phyloP scores from a whole-genome alignment of 1,140 invertebrate genomes.

The Paraescarpia echinospica region DNA sequence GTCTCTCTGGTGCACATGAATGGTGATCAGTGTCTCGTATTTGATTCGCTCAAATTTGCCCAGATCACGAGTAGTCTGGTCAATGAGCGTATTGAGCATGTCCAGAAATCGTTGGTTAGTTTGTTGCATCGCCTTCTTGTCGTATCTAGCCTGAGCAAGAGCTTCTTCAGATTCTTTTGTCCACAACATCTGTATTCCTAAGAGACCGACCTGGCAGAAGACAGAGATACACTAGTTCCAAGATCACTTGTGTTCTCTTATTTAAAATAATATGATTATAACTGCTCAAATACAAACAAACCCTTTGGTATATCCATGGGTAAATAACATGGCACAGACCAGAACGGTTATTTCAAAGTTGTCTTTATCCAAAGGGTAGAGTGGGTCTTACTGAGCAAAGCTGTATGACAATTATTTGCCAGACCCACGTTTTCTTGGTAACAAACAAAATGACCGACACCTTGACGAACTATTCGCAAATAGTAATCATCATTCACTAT shows the following conservation, averaged over 20 bases:
- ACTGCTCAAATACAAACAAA: neutral
- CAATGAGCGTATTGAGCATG: slow-evolving; percentile 88
- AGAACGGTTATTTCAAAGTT: too few relatives aligned
- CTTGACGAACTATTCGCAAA: too few relatives aligned
- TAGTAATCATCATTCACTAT: too few relatives aligned
- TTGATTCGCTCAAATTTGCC: slow-evolving; percentile 88
- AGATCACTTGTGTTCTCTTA: neutral
- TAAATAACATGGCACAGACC: too few relatives aligned
- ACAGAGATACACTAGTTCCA: neutral
- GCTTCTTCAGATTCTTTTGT: slow-evolving; percentile 89
- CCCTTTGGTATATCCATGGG: too few relatives aligned
- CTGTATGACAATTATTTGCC: too few relatives aligned
- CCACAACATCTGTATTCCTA: slow-evolving; percentile 67
- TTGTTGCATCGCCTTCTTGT: slow-evolving; percentile 92
- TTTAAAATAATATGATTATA: neutral
- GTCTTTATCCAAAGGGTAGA: too few relatives aligned
- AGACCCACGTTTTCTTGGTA: too few relatives aligned
- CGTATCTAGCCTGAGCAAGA: slow-evolving; percentile 81
- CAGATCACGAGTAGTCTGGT: slow-evolving; percentile 91
- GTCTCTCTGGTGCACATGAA: slow-evolving; percentile 95
- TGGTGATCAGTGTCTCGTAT: slow-evolving; percentile 95
- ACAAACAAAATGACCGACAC: too few relatives aligned
- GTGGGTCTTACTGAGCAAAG: too few relatives aligned
- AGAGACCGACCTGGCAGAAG: slow-evolving; percentile 49
- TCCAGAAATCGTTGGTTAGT: slow-evolving; percentile 94